Conservation (phyloP, 2,888 invertebrate species). For the Drosophila dives region DNA sequence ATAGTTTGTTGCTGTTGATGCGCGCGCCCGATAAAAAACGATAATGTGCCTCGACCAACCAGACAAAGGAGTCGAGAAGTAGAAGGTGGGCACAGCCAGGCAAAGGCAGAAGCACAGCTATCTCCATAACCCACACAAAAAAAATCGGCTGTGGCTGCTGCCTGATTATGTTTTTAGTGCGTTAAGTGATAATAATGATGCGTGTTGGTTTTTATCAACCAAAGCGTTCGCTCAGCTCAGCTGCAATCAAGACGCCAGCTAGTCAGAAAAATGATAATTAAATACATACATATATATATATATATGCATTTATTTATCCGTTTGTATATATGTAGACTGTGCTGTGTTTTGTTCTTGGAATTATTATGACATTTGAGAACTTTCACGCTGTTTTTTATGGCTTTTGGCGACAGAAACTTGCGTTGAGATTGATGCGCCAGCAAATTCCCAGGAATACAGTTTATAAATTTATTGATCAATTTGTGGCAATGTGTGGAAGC, state of each 20-base stretch:
- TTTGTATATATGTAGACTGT: conserved; percentile 24
- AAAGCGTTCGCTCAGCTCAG: conserved; percentile 51
- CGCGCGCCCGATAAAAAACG: conserved; percentile 72
- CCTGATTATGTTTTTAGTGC: conserved; percentile 81
- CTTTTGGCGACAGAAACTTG: conserved; percentile 73
- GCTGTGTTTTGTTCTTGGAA: conserved; percentile 69
- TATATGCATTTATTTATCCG: conserved; percentile 4
- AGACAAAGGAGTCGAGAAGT: background rate
- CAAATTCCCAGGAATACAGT: conserved; percentile 67
- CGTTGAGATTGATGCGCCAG: conserved; percentile 71
- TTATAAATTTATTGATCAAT: conserved; percentile 73
- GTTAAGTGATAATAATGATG: conserved; percentile 81
- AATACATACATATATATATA: conserved; percentile 34
- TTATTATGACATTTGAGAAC: conserved; percentile 83
- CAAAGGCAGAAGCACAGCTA: conserved; percentile 12
- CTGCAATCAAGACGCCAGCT: conserved; percentile 70
- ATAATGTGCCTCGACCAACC: conserved; percentile 59
- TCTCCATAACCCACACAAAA: conserved; percentile 47
- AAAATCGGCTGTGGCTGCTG: conserved; percentile 48
- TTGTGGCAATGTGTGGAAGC: conserved; percentile 73
- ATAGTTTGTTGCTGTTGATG: conserved; percentile 78
- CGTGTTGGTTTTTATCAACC: conserved; percentile 72
- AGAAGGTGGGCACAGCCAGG: background rate
- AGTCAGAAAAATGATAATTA: conserved; percentile 62
- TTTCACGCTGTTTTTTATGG: conserved; percentile 79